Conservation (phyloP, 2,113 vertebrate genomes). For the Melanocharis versteri region DNA sequence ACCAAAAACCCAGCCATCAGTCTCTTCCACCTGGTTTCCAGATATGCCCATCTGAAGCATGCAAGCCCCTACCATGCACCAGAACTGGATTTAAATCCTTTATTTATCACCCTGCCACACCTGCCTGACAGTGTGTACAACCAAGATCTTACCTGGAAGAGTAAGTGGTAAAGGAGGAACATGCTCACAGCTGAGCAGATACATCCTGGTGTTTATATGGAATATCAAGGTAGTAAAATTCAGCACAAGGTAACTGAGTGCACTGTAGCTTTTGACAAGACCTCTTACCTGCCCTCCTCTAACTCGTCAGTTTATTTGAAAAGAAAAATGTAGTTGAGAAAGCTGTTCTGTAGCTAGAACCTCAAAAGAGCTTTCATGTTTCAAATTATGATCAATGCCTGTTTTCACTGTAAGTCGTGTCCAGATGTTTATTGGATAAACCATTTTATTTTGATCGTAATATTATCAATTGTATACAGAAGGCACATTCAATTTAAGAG, state of each 20-base stretch:
- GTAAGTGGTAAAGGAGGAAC: not conserved
- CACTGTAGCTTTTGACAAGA: not conserved
- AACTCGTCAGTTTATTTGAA: not conserved
- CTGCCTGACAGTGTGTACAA: not conserved
- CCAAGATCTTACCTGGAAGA: not conserved
- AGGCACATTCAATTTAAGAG: not conserved
- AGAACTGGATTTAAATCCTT: not conserved
- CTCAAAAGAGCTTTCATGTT: not conserved
- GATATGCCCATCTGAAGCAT: not conserved
- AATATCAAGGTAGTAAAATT: not conserved
- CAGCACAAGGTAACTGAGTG: not conserved
- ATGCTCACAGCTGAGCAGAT: not conserved
- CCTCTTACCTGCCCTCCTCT: not conserved
- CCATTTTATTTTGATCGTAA: not conserved
- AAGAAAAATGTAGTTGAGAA: not conserved
- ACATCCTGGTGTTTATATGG: not conserved
- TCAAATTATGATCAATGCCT: not conserved
- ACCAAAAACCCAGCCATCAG: not conserved
- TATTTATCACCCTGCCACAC: not conserved
- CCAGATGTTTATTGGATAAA: not conserved
- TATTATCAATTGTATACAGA: not conserved
- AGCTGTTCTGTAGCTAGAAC: not conserved
- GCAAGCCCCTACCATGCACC: accelerated
- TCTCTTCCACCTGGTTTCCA: not conserved
- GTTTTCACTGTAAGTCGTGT: not conserved